Base-by-base conservation (phyloP, 2,888 invertebrate genomes). In the Cephus nigrinus region DNA sequence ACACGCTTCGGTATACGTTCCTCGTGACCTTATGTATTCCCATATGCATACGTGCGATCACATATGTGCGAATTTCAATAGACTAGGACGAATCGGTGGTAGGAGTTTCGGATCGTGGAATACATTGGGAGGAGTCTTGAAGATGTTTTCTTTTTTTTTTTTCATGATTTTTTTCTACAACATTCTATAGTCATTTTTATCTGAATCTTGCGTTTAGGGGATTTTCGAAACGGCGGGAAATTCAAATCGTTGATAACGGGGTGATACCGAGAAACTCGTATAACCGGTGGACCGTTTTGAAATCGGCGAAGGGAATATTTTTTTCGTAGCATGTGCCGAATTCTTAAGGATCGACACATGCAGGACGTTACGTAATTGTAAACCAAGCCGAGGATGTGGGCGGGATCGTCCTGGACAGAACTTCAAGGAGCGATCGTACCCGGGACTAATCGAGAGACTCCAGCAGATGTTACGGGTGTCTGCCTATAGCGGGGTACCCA, bases 371-470 rank as follows among this genome's bases (percentile, higher is more conserved):
- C 85, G 88, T 88, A 89, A 89, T 87, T 80, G 86, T 88, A 89
- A 88, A 87, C 87, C 86, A 36, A 77, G 12, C 77, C 84, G 84
- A 86, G 88, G 89, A 90, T 88, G 89, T 88, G 86, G 88, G 90
- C 89, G 89, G 86, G 84, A 83, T 86, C 76, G 75, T 81, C 80
- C 82, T 76, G 77, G 75, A 78, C 78, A 77, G 78, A 81, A 83
- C 79, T 69, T 76, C 75, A 79, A 78, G 78, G 76, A 31, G 80
- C 77, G 78, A 76, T 76, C 76, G 75, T 71, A 32, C 68, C 68
- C 76, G 71, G 81, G 80, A 84, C 85, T 88, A 86, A 88, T 89
- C 86, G 86, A 84, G 83, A 86, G 83, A 80, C 80, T 82, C 79
- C 76, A 83, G 82, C 88, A 88, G 88, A 88, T 88, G 88, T 88